phyloP scores from a whole-genome alignment of 2,888 invertebrate genomes.

The Galeopsomyia nigrocyanea region DNA sequence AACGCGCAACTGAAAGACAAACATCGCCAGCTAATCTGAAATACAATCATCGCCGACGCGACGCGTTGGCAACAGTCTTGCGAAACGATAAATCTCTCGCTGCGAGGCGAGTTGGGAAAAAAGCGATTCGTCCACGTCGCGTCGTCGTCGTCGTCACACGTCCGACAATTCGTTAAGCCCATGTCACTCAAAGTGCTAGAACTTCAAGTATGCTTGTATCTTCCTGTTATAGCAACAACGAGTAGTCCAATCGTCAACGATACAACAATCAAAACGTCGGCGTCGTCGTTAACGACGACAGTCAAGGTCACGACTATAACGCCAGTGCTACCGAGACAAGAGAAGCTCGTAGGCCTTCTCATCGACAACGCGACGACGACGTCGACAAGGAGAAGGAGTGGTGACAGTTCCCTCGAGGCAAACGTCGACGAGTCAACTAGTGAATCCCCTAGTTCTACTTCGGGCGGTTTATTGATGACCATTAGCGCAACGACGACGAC shows the following conservation, averaged over 20 bases:
- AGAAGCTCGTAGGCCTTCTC: constrained; percentile 15
- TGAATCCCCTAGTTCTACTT: background rate
- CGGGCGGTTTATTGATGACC: constrained; percentile 10
- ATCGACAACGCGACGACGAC: constrained; percentile 5
- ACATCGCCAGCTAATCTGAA: too few species aligned
- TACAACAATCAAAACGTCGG: too few species aligned
- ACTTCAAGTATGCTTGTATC: too few species aligned
- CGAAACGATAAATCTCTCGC: too few species aligned
- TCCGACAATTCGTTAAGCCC: constrained; percentile 9
- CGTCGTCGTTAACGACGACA: constrained; percentile 23
- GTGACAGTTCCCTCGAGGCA: background rate
- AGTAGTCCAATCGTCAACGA: constrained; percentile 9
- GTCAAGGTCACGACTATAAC: background rate
- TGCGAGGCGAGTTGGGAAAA: too few species aligned
- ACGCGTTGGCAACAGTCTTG: too few species aligned
- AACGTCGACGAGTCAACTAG: background rate
- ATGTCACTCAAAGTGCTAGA: background rate
- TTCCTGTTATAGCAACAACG: background rate
- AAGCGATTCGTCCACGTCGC: too few species aligned
- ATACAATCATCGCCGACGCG: too few species aligned
- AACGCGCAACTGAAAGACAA: too few species aligned
- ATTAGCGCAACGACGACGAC: background rate
- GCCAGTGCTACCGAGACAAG: constrained; percentile 10
- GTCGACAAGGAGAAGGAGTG: background rate
- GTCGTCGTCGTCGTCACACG: background rate